Percentiles rank a stretch among this genome's conserved stretches.
Evolutionary conservation across 2,888 invertebrate genomes (phyloP).

Genomic region (Icerya purchasi): DNA sequence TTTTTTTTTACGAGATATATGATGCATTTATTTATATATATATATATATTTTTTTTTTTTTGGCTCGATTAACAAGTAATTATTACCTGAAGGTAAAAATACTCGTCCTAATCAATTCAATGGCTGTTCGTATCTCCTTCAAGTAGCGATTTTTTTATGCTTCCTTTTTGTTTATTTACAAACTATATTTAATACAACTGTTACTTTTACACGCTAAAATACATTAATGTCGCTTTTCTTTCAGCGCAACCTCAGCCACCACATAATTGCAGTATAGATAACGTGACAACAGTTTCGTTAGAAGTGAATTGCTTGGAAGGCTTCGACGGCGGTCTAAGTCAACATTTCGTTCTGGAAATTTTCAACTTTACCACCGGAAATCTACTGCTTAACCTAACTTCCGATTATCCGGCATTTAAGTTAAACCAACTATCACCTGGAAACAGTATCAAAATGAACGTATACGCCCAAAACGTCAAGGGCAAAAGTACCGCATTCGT

Average conservation of each 20-base stretch:
- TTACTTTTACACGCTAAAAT: no score
- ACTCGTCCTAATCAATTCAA: no score
- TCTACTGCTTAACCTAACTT: constrained; percentile 11
- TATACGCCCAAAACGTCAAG: constrained; percentile 64
- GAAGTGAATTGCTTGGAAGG: constrained; percentile 47
- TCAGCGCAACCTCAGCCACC: constrained; percentile 53
- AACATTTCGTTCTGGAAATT: constrained; percentile 51
- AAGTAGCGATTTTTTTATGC: no score
- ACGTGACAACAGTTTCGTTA: constrained; percentile 52
- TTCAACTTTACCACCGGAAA: constrained; percentile 30
- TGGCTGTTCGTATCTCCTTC: no score
- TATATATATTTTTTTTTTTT: no score
- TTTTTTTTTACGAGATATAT: no score
- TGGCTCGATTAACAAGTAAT: no score
- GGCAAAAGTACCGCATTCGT: constrained; percentile 53
- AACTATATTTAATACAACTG: no score
- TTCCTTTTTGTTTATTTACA: no score
- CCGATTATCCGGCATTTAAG: constrained; percentile 33
- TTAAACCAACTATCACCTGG: constrained; percentile 58
- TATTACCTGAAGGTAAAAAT: no score
- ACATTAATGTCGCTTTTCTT: no score
- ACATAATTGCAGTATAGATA: constrained; percentile 50
- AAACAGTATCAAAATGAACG: constrained; percentile 48
- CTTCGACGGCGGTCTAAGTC: constrained; percentile 58
- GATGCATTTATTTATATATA: no score